Base-by-base conservation (phyloP, 2,888 invertebrate genomes). In the Drosophila meridiana region DNA sequence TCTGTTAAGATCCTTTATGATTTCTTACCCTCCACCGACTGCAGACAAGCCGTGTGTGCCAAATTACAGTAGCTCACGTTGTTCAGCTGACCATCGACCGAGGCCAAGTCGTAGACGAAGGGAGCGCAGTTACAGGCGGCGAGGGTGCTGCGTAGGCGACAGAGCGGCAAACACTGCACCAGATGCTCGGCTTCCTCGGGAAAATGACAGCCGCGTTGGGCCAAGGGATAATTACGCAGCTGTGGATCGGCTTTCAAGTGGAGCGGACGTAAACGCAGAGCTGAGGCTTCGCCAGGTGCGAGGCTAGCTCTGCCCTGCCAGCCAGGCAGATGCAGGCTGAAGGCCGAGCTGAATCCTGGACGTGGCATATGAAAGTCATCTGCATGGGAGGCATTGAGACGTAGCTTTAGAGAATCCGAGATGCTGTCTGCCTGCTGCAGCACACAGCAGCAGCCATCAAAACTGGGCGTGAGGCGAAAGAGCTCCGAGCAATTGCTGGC, bases 41-140 rank as follows among this genome's bases (percentile, higher is more conserved):
- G 82, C 70, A 92, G 57, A 36, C 92, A 92, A 11, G 77, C 80
- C 9, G 83, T 68, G 65, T 90, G 76, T 1, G 68, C 63, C 52
- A 92, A 67, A 3, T 86, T 88, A 58, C 92, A 92, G 32, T 84
- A 82, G 11, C 73, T 68, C 14, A 60, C 26, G 26, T 60, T 50
- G 4, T n/a, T 4, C 9, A 26, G 60, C 0, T 14, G 26, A 14
- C 9, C 40, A 6, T 9, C 40, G 5, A 6, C 2, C 32, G 40
- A 0, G 58, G 58, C 9, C 48, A 67, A 28, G 30, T 71, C 69
- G 34, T 61, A 66, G 55, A 40, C 58, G 53, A 76, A 92, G 0
- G 92, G 90, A 14, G 84, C 60, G 73, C 92, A 92, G 62, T 83
- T 75, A 66, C 92, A 92, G 11, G 86, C 69, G 0, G 69, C 73